phyloP scores from a whole-genome alignment of 2,113 vertebrate species.

The Balaenoptera acutorostrata region DNA sequence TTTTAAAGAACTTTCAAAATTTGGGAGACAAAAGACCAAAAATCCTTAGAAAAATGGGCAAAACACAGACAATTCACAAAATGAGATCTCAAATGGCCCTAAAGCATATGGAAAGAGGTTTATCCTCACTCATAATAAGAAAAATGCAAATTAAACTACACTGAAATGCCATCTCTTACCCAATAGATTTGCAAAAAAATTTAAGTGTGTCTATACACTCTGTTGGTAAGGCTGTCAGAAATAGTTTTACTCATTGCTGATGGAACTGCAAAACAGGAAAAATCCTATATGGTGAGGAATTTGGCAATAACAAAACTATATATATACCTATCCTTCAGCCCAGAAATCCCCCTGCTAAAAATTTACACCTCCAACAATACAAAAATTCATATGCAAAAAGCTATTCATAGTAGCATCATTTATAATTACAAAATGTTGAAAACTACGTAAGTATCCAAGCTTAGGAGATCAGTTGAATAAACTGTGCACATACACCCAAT shows the following conservation, averaged over 20 bases:
- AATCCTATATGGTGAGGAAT: background rate
- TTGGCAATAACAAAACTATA: background rate
- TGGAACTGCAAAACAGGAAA: background rate
- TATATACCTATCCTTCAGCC: background rate
- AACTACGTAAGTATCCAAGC: background rate
- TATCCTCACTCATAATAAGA: background rate
- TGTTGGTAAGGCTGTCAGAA: background rate
- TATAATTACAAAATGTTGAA: background rate
- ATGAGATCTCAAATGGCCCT: background rate
- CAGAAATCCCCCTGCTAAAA: background rate
- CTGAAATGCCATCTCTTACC: background rate
- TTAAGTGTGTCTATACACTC: background rate
- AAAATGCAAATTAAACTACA: background rate
- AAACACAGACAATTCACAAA: background rate
- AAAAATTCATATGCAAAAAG: background rate
- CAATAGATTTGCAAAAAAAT: background rate
- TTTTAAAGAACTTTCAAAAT: background rate
- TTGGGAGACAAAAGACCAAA: background rate
- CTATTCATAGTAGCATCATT: background rate
- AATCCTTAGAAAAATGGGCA: background rate
- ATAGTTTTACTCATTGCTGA: background rate
- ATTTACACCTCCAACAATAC: background rate
- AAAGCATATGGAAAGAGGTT: background rate
- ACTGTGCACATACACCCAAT: background rate
- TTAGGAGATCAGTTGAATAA: background rate